Evolutionary conservation across 1,140 invertebrate species (phyloP).

Genomic region (Trichoplusia ni): DNA sequence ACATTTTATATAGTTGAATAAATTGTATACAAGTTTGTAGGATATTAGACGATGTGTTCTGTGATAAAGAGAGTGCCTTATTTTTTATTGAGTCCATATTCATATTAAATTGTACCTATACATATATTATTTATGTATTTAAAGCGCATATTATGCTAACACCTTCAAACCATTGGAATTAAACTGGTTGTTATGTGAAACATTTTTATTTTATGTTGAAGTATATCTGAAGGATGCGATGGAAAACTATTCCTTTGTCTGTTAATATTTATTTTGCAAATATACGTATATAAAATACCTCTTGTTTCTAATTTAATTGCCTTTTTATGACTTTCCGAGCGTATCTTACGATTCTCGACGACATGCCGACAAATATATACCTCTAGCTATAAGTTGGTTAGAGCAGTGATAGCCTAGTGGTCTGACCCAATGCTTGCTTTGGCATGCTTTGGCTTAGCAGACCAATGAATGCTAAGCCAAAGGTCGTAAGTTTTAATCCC

Average conservation of each 20-base stretch:
- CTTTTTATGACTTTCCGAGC: not conserved
- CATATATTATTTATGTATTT: slow-evolving; percentile 27
- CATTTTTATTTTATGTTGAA: slow-evolving; percentile 30
- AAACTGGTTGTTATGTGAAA: not conserved
- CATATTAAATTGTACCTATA: slow-evolving; percentile 4
- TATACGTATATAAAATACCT: too few relatives aligned
- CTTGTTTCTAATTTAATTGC: slow-evolving; percentile 7
- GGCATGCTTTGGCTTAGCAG: too few relatives aligned
- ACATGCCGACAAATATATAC: too few relatives aligned
- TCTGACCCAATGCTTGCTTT: too few relatives aligned
- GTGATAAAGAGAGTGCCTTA: slow-evolving; percentile 74
- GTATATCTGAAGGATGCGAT: slow-evolving; percentile 17
- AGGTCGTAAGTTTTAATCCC: too few relatives aligned
- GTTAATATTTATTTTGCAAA: slow-evolving; percentile 33
- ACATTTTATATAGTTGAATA: slow-evolving; percentile 27
- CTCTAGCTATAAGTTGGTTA: too few relatives aligned
- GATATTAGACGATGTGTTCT: slow-evolving; percentile 55
- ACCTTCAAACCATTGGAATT: not conserved
- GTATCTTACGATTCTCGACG: too few relatives aligned
- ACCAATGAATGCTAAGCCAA: too few relatives aligned
- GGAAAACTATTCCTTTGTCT: not conserved
- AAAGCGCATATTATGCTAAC: not conserved
- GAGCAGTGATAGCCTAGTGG: too few relatives aligned
- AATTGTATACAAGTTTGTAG: slow-evolving; percentile 19
- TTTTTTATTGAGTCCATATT: slow-evolving; percentile 32